These are phyloP conservation scores for Forficula auricularia DNA, from an alignment of 1,140 invertebrate species.

Conservation along the genomic window DNA sequence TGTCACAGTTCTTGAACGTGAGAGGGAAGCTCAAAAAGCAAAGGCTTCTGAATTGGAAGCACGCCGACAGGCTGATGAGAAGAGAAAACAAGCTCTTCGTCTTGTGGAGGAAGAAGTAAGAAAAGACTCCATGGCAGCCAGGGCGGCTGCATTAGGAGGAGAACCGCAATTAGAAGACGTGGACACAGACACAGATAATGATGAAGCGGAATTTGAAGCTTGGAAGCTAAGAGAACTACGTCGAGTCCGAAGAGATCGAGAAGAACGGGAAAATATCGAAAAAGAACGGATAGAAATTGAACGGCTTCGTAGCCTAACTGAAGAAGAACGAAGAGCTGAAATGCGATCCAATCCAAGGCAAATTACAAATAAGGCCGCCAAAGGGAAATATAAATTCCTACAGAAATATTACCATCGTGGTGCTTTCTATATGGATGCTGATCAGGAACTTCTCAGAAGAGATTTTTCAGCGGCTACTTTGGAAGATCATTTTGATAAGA, in stretches of 20 bases:
- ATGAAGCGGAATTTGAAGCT: slow-evolving; percentile 91
- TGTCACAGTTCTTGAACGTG: slow-evolving; percentile 86
- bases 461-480: slow-evolving; percentile 93
- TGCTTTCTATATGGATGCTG: slow-evolving; percentile 92
- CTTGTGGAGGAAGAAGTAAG: slow-evolving; percentile 78
- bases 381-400: slow-evolving; percentile 98
- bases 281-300: slow-evolving; percentile 85
- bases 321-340: slow-evolving; percentile 85
- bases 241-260: slow-evolving; percentile 84
- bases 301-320: slow-evolving; percentile 79
- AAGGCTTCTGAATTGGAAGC: slow-evolving; percentile 66
- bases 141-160: slow-evolving; percentile 30
- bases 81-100: no score
- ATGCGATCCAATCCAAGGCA: slow-evolving; percentile 80
- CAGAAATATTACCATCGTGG: slow-evolving; percentile 99
- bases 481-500: slow-evolving; percentile 99
- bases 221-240: slow-evolving; percentile 97
- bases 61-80: slow-evolving; percentile 61
- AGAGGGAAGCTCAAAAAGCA: slow-evolving; percentile 68
- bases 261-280: slow-evolving; percentile 75
- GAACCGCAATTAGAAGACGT: slow-evolving; percentile 67
- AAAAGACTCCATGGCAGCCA: slow-evolving; percentile 35
- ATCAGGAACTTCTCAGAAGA: slow-evolving; percentile 81
- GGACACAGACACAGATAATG: slow-evolving; percentile 94
- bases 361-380: slow-evolving; percentile 85